phyloP scores from a whole-genome alignment of 37 sponge, comb jelly and placozoan genomes.

The Chondrosia reniformis region DNA sequence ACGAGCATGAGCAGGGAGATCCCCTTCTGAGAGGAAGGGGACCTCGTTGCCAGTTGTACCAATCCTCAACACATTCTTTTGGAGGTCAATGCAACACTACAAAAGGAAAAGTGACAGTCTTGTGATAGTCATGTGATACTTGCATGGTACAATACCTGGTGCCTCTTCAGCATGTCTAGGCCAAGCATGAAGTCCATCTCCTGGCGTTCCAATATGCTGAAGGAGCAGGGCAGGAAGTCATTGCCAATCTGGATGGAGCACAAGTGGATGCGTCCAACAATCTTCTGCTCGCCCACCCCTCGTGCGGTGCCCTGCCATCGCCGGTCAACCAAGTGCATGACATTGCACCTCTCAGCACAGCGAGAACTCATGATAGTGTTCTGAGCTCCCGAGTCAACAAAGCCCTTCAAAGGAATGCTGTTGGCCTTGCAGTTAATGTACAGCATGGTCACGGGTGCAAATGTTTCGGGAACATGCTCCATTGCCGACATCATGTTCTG shows the following conservation, averaged over 20 bases:
- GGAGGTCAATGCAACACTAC: slow-evolving; percentile 91
- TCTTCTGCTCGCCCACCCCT: slow-evolving; percentile 90
- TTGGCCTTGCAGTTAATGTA: slow-evolving; percentile 84
- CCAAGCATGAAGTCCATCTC: slow-evolving; percentile 88
- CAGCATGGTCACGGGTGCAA: slow-evolving; percentile 89
- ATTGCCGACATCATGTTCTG: slow-evolving; percentile 80
- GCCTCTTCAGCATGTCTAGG: slow-evolving; percentile 93
- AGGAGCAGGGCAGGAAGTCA: slow-evolving; percentile 83
- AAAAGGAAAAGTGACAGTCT: not conserved
- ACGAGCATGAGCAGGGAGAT: slow-evolving; percentile 50
- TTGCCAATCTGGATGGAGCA: slow-evolving; percentile 82
- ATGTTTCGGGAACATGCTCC: slow-evolving; percentile 92
- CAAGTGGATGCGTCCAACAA: slow-evolving; percentile 88
- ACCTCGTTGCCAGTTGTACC: slow-evolving; percentile 75
- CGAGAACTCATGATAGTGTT: slow-evolving; percentile 75
- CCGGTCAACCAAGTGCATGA: slow-evolving; percentile 85
- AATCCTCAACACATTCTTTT: slow-evolving; percentile 65
- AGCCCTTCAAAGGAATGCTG: slow-evolving; percentile 74
- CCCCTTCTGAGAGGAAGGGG: slow-evolving; percentile 77
- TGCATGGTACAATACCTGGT: slow-evolving; percentile 61
- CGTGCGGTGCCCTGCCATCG: slow-evolving; percentile 72
- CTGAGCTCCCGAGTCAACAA: slow-evolving; percentile 95
- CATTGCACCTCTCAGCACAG: slow-evolving; percentile 84
- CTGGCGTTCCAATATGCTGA: slow-evolving; percentile 82
- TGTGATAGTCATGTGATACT: not conserved